These are phyloP conservation scores for Liposcelis brunnea DNA, from an alignment of 2,888 invertebrate genomes.

Conservation along the genomic window DNA sequence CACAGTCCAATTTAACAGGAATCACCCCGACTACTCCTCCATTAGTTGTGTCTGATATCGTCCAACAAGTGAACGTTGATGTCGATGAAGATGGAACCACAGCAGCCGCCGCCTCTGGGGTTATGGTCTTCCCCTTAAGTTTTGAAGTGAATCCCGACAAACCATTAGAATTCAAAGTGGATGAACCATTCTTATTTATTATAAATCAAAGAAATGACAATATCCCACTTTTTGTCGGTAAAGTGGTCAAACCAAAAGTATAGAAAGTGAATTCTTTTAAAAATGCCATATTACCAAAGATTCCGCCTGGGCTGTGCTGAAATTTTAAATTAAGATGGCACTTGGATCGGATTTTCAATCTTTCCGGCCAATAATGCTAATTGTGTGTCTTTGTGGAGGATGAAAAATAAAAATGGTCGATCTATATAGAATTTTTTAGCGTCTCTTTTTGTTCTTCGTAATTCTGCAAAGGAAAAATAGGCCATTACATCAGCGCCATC, in stretches of 20 bases:
- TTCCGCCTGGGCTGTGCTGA: too few relatives aligned
- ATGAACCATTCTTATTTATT: conserved; percentile 45
- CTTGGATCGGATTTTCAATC: conserved; percentile 21
- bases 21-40: conserved; percentile 26
- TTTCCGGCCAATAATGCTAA: conserved; percentile 21
- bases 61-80: conserved; percentile 44
- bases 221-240: conserved; percentile 40
- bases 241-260: conserved; percentile 32
- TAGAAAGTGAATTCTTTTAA: background rate
- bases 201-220: conserved; percentile 38
- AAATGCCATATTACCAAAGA: too few relatives aligned
- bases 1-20: conserved; percentile 36
- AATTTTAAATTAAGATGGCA: conserved; percentile 15
- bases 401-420: conserved; percentile 21
- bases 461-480: conserved; percentile 16
- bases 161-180: conserved; percentile 30
- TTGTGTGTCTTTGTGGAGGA: conserved; percentile 19
- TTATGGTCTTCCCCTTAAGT: background rate
- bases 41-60: conserved; percentile 31
- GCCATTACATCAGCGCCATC: too few relatives aligned
- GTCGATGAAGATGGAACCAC: conserved; percentile 47
- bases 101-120: conserved; percentile 39
- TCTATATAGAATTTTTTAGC: conserved; percentile 18
- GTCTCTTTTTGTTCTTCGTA: conserved; percentile 16
- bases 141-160: conserved; percentile 24